These are phyloP conservation scores for Drosophila bocqueti DNA, from an alignment of 1,140 invertebrate genomes.

Conservation along the genomic window DNA sequence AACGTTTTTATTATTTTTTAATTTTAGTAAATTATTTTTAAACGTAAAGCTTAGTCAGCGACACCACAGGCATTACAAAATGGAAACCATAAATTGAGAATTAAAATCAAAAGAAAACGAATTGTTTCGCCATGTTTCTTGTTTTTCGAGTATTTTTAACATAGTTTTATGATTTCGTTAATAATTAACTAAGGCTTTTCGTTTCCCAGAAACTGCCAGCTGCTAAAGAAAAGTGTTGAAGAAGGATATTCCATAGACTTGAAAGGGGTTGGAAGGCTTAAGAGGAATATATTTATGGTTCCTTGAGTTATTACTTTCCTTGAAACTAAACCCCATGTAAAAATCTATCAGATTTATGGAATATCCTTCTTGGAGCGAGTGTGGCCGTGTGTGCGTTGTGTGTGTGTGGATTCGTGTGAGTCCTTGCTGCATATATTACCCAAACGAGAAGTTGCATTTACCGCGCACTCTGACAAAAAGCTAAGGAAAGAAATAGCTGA, in stretches of 20 bases:
- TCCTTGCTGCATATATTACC: slow-evolving; percentile 24
- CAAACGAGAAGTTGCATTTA: slow-evolving; percentile 61
- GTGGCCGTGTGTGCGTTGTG: slow-evolving; percentile 13
- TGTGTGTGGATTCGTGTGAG: slow-evolving; percentile 35
- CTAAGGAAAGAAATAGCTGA: slow-evolving; percentile 21
- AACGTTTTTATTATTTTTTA: slow-evolving; percentile 46
- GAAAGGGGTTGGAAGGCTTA: no score
- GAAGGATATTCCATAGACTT: slow-evolving; percentile 2
- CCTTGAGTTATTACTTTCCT: neutral
- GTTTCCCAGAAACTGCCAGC: neutral
- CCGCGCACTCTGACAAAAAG: slow-evolving; percentile 27
- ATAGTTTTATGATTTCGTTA: slow-evolving; percentile 27
- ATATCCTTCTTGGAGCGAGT: slow-evolving; percentile 1
- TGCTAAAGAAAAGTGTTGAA: neutral
- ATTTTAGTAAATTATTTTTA: slow-evolving; percentile 78
- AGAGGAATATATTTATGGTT: neutral
- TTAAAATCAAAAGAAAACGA: slow-evolving; percentile 31
- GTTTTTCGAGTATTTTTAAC: slow-evolving; percentile 27
- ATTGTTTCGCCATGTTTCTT: slow-evolving; percentile 25
- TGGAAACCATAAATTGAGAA: slow-evolving; percentile 38
- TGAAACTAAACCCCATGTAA: neutral
- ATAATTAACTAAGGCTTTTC: slow-evolving; percentile 21
- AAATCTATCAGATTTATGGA: neutral
- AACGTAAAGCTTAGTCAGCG: slow-evolving; percentile 36
- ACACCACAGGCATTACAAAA: slow-evolving; percentile 14